phyloP scores from a whole-genome alignment of 2,888 invertebrate species.

The Emmelina monodactyla region DNA sequence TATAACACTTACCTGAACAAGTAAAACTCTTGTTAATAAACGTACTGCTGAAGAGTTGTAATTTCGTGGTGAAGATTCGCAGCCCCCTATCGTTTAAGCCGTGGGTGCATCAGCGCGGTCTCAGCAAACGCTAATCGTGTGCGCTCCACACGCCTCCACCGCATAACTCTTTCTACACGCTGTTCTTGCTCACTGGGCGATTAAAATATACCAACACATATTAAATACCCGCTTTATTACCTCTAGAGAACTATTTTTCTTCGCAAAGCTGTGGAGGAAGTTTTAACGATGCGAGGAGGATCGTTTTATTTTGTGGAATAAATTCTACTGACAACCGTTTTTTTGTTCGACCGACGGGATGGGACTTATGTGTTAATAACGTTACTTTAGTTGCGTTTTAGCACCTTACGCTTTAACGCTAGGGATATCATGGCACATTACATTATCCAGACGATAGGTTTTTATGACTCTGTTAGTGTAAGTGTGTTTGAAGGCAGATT shows the following conservation, averaged over 20 bases:
- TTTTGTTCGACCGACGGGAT: background rate
- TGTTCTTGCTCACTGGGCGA: background rate
- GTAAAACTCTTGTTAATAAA: no score
- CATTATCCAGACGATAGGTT: no score
- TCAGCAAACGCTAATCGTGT: slow-evolving; percentile 1
- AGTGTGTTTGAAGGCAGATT: no score
- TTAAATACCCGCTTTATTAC: slow-evolving; percentile 1
- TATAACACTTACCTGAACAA: no score
- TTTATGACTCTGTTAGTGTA: no score
- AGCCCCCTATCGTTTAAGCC: no score
- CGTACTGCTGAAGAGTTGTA: no score
- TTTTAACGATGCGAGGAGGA: background rate
- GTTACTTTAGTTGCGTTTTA: no score
- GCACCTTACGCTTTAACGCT: no score
- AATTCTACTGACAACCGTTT: background rate
- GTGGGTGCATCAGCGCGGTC: background rate
- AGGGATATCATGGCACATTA: no score
- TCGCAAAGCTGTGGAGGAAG: background rate
- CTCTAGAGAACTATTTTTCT: background rate
- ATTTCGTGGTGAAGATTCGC: no score
- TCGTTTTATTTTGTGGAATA: background rate
- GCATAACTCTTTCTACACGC: slow-evolving; percentile 2
- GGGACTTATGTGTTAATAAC: no score
- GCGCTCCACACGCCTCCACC: slow-evolving; percentile 1
- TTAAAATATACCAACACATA: slow-evolving; percentile 1